Conservation (phyloP, 2,113 vertebrate species). For the Platysteira castanea region DNA sequence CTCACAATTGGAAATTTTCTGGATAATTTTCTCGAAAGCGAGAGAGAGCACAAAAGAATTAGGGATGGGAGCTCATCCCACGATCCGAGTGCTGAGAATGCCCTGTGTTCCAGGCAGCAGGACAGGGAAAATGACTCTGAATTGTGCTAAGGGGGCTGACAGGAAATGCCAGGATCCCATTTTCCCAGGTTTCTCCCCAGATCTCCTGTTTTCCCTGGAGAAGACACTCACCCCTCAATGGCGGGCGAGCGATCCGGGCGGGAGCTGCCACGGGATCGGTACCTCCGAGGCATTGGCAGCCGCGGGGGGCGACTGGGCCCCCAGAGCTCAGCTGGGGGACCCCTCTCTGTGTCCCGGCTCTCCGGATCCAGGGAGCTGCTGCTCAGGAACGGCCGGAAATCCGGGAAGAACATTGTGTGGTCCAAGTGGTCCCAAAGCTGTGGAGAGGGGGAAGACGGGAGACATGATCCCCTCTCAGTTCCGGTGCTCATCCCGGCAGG, state of each 20-base stretch:
- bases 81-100: not conserved
- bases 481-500: fast-evolving
- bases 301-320: conserved; percentile 84
- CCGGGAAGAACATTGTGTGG: conserved; percentile 73
- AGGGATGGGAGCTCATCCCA: not conserved
- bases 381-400: conserved; percentile 72
- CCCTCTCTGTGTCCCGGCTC: conserved; percentile 73
- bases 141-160: not conserved
- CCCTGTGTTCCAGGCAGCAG: not conserved
- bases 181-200: not conserved
- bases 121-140: not conserved
- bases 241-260: conserved; percentile 91
- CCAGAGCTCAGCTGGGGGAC: conserved; percentile 82
- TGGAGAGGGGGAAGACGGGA: not conserved
- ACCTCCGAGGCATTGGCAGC: conserved; percentile 82
- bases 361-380: conserved; percentile 80
- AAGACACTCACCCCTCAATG: conserved; percentile 85
- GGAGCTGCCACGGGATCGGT: conserved; percentile 84
- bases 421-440: conserved; percentile 89
- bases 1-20: not conserved
- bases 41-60: not conserved
- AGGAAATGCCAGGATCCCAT: fast-evolving
- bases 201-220: fast-evolving
- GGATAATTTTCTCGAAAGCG: not conserved
- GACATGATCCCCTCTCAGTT: not conserved